These are phyloP conservation scores for Natator depressus DNA, from an alignment of 2,113 vertebrate genomes.

Conservation along the genomic window DNA sequence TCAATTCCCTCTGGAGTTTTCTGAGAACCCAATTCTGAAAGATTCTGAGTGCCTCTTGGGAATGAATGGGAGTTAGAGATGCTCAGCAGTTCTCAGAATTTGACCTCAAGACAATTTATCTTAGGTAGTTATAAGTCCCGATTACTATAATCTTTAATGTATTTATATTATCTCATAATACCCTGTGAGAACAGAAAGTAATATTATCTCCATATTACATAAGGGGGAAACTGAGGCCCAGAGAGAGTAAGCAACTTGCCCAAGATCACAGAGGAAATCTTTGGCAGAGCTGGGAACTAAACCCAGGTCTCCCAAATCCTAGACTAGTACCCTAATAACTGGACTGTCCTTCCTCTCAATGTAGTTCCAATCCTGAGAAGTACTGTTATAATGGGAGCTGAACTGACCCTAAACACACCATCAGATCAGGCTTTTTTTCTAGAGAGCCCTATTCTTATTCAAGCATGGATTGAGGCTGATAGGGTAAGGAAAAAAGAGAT, in stretches of 20 bases:
- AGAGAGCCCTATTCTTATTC: neutral
- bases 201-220: neutral
- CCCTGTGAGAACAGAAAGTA: neutral
- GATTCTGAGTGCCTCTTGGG: neutral
- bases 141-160: neutral
- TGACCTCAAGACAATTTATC: neutral
- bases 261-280: neutral
- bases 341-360: neutral
- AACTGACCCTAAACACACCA: rapidly evolving
- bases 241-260: neutral
- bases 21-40: neutral
- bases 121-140: rapidly evolving
- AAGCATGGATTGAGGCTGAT: neutral
- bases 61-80: neutral
- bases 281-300: neutral
- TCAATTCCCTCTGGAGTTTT: neutral
- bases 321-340: neutral
- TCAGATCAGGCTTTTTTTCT: neutral
- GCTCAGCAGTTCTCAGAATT: neutral
- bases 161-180: neutral
- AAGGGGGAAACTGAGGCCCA: neutral
- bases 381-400: neutral
- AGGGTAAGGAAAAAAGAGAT: no score
- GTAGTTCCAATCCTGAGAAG: neutral
- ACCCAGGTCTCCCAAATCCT: neutral